Base-by-base conservation (phyloP, 1,140 invertebrate genomes). In the Hyphantria cunea region DNA sequence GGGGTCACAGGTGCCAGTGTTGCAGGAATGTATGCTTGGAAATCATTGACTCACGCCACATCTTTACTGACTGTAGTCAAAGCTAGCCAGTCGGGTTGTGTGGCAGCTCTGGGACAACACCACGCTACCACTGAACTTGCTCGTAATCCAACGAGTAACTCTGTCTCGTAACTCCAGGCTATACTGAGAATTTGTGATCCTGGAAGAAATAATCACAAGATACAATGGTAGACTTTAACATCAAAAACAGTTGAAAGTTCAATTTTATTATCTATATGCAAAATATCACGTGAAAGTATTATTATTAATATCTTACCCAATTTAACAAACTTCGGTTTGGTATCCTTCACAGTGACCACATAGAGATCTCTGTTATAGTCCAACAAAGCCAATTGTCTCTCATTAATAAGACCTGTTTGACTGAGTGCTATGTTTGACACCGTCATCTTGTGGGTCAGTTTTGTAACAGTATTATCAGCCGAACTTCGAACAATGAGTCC, bases 351-450 rank as follows among this genome's bases (percentile, higher is more conserved):
- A 34, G 94, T 92, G 3, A 94, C 78, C 0, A 91, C 82, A 55
- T 91, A 90, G 17, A 92, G 66, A 66, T 92, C 90, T 58, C 80
- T 84, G 47, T 91, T 92, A 41, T 89, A 90, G 66, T 92, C 91
- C 10, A 92, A 60, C 7, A 92, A 58, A 2, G 91, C 90, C 1
- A 92, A 50, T 51, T 91, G 89, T 34, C 91, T 78, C 39, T 92
- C 69, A 84, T 64, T 92, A 0, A 94, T 54, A 3, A 92, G 86
- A 4, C 96, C 96, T 72, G 94, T 94, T 88, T 97, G 95, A 85
- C 97, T 96, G 25, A 98, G 81, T 5, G 94, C 94, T 37, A 98
- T 89, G 73, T 95, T 93, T 13, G 93, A 92, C 1, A 97, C 92
- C 9, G 94, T 93, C 72, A 93, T 91, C 14, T 95, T 94, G 74